Evolutionary conservation across 2,113 vertebrate species (phyloP), one percentile per base, ranked within the genome.

Genomic region (Balaeniceps rex): DNA sequence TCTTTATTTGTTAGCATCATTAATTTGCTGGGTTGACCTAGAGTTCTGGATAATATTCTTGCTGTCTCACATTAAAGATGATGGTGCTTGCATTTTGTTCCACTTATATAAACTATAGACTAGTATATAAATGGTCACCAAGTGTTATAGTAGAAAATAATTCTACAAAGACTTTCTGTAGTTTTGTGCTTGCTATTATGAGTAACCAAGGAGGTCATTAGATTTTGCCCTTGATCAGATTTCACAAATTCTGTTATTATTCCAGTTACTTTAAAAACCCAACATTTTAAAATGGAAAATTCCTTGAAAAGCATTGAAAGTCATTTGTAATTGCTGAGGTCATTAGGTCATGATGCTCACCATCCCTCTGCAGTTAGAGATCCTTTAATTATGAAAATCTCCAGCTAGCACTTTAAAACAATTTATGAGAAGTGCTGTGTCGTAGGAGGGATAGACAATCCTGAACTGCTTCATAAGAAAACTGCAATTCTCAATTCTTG

Each of bases 51-150:
- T 90, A 96, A 83, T 97, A 58, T 94, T 89, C 17, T 61, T 82
- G 10, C 77, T 96, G 87, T 96, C 83, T 97, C 57, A 51, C 83
- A 36, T 92, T 96, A 84, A 96, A 96, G 81, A 93, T 85, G 86
- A 89, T 81, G 81, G 55, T 80, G 25, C 23, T 94, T 93, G 42
- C 49, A 78, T 94, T 92, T 97, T 97, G 76, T 89, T 82, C 42
- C 14, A 33, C 65, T 96, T 93, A 81, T 22, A n/a, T n/a, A n/a
- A n/a, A n/a, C n/a, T n/a, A n/a, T 95, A 84, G 83, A 69, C n/a
- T 90, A 88, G 46, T 69, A 47, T 83, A 29, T 65, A 57, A 90
- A 94, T 29, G 72, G 65, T 93, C 15, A 68, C 25, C 14, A 44
- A 69, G 24, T 60, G 19, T 87, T 93, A 64, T 25, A 47, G 33